Conservation (phyloP, 1,140 invertebrate species). For the Orchesella cincta region DNA sequence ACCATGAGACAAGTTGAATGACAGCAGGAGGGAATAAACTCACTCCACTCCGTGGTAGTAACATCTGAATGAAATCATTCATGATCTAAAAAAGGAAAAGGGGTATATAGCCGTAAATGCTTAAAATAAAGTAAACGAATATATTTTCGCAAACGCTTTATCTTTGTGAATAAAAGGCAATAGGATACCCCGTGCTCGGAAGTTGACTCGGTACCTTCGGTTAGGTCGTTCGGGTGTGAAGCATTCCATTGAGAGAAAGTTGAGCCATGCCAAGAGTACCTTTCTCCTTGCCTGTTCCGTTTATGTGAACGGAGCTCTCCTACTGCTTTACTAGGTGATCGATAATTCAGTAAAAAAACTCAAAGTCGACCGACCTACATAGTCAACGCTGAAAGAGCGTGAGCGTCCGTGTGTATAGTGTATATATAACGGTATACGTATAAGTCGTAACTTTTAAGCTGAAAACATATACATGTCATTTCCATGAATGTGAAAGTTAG, state of each 20-base stretch:
- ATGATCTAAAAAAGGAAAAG: neutral
- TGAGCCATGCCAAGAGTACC: neutral
- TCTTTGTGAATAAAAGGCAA: neutral
- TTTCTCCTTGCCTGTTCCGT: too few relatives aligned
- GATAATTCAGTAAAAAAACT: too few relatives aligned
- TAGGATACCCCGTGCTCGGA: neutral
- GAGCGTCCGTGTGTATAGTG: too few relatives aligned
- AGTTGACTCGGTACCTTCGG: neutral
- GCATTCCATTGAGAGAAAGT: neutral
- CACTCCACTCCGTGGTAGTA: neutral
- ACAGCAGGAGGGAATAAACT: neutral
- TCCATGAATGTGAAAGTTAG: too few relatives aligned
- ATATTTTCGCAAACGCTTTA: neutral
- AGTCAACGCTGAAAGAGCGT: too few relatives aligned
- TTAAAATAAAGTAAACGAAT: neutral
- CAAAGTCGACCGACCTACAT: too few relatives aligned
- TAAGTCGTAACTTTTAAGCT: too few relatives aligned
- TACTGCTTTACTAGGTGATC: too few relatives aligned
- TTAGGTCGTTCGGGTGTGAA: neutral
- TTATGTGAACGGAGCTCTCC: too few relatives aligned
- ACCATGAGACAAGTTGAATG: neutral
- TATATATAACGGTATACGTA: too few relatives aligned
- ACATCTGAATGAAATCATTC: neutral
- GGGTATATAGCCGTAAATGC: neutral
- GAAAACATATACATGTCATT: too few relatives aligned